A percentile compares a stretch with the other conserved stretches of the same genome.
Conservation (phyloP, 2,113 vertebrate genomes). For the Tragelaphus imberbis region DNA sequence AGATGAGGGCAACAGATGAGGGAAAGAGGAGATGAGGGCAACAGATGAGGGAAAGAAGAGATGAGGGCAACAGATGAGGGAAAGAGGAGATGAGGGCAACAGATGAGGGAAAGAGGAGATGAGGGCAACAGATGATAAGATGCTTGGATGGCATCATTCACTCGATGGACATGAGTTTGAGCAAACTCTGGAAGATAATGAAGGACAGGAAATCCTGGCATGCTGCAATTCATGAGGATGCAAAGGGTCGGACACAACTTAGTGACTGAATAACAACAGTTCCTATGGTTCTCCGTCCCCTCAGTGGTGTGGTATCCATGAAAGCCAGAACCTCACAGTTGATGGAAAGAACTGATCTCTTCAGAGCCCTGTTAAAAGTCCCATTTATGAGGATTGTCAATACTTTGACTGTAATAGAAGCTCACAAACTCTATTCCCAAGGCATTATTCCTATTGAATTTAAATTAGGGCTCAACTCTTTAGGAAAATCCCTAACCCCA, state of each 20-base stretch:
- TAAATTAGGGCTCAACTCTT: neutral
- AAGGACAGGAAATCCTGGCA: neutral
- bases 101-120: neutral
- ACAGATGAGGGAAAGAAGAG: no score
- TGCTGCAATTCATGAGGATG: neutral
- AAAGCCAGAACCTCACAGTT: neutral
- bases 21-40: no score
- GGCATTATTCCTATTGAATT: neutral
- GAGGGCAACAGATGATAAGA: neutral
- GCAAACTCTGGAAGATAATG: neutral
- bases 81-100: neutral
- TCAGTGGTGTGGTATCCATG: neutral
- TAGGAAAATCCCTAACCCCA: neutral
- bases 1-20: neutral
- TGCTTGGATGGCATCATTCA: neutral
- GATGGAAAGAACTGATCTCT: neutral
- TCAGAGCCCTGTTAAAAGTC: neutral
- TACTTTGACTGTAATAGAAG: neutral
- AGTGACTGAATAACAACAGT: neutral
- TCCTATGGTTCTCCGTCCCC: neutral
- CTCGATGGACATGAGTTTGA: neutral
- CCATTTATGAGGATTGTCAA: neutral
- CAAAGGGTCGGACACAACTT: neutral
- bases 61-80: neutral
- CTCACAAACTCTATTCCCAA: neutral